These are phyloP conservation scores for Chlorodrepanis virens DNA, from an alignment of 2,113 vertebrate species.

Conservation along the genomic window DNA sequence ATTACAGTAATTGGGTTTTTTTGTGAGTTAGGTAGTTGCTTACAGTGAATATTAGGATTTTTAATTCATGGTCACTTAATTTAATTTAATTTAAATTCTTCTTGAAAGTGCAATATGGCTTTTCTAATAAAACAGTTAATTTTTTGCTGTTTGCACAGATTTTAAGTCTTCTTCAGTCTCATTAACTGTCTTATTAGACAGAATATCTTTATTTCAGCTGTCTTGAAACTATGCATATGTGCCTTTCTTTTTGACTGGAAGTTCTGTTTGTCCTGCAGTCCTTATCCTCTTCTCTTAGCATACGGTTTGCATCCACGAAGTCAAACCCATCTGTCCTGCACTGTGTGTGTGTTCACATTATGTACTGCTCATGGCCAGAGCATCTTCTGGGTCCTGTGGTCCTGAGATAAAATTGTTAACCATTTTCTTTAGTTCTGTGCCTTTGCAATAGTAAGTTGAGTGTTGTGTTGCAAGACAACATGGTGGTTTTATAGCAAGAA, in stretches of 20 bases:
- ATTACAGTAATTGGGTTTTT: not conserved
- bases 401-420: not conserved
- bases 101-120: not conserved
- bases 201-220: not conserved
- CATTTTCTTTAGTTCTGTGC: not conserved
- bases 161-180: not conserved
- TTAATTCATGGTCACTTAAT: not conserved
- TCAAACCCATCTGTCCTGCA: not conserved
- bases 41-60: not conserved
- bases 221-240: not conserved
- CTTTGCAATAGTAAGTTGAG: not conserved
- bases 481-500: slow-evolving; percentile 12
- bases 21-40: not conserved
- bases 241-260: not conserved
- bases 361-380: fast-evolving
- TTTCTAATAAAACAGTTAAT: fast-evolving
- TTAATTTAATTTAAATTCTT: not conserved
- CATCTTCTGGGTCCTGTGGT: not conserved
- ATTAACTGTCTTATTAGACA: not conserved
- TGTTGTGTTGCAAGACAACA: not conserved
- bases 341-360: not conserved
- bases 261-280: not conserved
- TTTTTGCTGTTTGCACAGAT: not conserved
- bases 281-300: not conserved
- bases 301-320: not conserved